A percentile compares a stretch with the other conserved stretches of the same genome.
Conservation (phyloP, 2,113 vertebrate species). For the Ophiodon elongatus region DNA sequence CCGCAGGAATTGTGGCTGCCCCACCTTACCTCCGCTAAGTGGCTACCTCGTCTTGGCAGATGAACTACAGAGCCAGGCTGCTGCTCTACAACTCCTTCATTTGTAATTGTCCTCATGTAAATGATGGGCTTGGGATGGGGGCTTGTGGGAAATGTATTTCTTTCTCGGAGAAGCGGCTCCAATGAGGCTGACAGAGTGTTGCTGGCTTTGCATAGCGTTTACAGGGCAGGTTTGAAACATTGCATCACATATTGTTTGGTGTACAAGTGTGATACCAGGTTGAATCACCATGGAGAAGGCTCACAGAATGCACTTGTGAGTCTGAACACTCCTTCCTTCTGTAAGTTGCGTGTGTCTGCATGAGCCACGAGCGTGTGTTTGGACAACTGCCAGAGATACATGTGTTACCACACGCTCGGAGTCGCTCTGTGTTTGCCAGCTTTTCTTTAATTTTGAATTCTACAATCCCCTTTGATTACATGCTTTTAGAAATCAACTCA, state of each 20-base stretch:
- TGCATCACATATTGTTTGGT: slow-evolving; percentile 72
- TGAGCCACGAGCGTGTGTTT: slow-evolving; percentile 8
- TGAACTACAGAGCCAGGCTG: slow-evolving; percentile 15
- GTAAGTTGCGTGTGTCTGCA: background rate
- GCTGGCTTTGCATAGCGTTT: slow-evolving; percentile 53
- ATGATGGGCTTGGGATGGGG: slow-evolving; percentile 43
- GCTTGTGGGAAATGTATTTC: slow-evolving; percentile 63
- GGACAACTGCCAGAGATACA: slow-evolving; percentile 12
- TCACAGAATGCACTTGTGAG: slow-evolving; percentile 33
- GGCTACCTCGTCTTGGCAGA: slow-evolving; percentile 44
- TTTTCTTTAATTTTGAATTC: slow-evolving; percentile 14
- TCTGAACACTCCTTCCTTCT: background rate
- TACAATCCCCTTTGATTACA: background rate
- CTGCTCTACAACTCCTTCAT: slow-evolving; percentile 40
- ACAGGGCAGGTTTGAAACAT: slow-evolving; percentile 71
- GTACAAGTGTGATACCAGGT: slow-evolving; percentile 5
- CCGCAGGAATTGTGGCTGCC: slow-evolving; percentile 56
- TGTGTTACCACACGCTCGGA: background rate
- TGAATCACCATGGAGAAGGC: background rate
- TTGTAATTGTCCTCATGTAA: slow-evolving; percentile 68
- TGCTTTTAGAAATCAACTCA: slow-evolving; percentile 1
- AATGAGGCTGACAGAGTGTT: slow-evolving; percentile 44
- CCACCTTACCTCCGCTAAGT: slow-evolving; percentile 71
- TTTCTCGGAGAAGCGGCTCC: slow-evolving; percentile 8
- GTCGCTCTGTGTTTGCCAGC: background rate